phyloP scores from a whole-genome alignment of 2,888 invertebrate species.

The Litoditis marina region DNA sequence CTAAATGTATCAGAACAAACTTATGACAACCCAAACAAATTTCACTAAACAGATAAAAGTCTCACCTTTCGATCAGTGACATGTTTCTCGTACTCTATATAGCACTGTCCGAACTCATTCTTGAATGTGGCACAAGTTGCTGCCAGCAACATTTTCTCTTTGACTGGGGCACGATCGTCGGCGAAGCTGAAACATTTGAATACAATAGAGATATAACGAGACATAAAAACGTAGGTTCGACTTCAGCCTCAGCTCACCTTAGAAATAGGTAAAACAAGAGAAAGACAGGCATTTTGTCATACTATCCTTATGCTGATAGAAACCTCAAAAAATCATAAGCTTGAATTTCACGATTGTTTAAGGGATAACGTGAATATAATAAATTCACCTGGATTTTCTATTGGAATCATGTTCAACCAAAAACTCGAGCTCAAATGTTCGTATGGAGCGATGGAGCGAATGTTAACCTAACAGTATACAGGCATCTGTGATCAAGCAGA shows the following conservation, averaged over 20 bases:
- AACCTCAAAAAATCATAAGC: too few species aligned
- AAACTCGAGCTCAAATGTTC: too few species aligned
- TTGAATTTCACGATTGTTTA: too few species aligned
- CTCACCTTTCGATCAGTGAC: slow-evolving; percentile 69
- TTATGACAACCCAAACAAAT: background rate
- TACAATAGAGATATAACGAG: slow-evolving; percentile 1
- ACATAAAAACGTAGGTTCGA: background rate
- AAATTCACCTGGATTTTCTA: too few species aligned
- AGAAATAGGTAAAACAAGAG: too few species aligned
- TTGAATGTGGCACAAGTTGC: slow-evolving; percentile 95
- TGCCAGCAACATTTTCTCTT: slow-evolving; percentile 96
- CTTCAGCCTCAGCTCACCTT: too few species aligned
- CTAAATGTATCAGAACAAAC: too few species aligned
- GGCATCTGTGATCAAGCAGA: too few species aligned
- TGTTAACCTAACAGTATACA: too few species aligned
- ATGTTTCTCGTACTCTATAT: slow-evolving; percentile 90
- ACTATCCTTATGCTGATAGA: background rate
- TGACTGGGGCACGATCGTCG: slow-evolving; percentile 83
- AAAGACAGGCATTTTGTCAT: background rate
- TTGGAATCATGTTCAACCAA: too few species aligned
- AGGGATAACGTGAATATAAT: too few species aligned
- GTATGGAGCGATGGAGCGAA: too few species aligned
- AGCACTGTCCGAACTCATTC: slow-evolving; percentile 88
- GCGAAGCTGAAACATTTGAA: slow-evolving; percentile 74
- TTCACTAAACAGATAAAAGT: background rate